Base-by-base conservation (phyloP, 2,888 invertebrate genomes). In the Mactromeris polynyma region DNA sequence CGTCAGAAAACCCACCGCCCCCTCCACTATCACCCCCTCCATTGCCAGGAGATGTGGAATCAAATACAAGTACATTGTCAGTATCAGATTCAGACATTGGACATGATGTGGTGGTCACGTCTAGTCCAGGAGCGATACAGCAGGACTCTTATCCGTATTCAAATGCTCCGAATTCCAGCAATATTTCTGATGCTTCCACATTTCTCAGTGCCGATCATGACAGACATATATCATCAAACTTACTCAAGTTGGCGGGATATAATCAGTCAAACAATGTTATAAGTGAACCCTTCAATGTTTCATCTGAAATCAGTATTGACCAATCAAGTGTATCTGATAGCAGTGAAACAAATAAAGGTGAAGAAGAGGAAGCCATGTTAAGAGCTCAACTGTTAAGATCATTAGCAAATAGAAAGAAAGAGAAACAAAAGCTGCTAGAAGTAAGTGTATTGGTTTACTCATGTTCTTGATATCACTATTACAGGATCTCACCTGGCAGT, bases 321-420 rank as follows among this genome's bases (percentile, higher is more conserved):
- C 73, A 33, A 17, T 36, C 73, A 2, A 73, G 19, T 73, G 19
- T 73, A 19, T 17, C 36, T 33, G 19, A 33, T 17, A 33, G 1
- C 3, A 9, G 36, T 69, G 81, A 81, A 40, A 73, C 6, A 38
- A 42, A n/a, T 26, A 36, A 78, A n/a, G 94, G 93, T 31, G 94
- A 92, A 26, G 94, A 93, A 81, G 94, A 95, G 64, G 93, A 91
- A 19, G 93, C 93, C 6, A 81, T 93, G 36, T 82, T 95, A 64
- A 89, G 95, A 86, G 94, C 94, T n/a, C 93, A 93, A 83, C 90
- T 95, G 38, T 85, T 95, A n/a, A 91, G 92, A 83, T 94, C 94
- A 1, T 80, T 95, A 78, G 93, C 93, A 7, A 89, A 80, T 7
- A 94, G 92, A 88, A 92, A 93, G 69, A 94, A 92, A 83, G 88